A percentile compares a stretch with the other conserved stretches of the same genome.
Conservation (phyloP, 1,140 invertebrate species). For the Venturia canescens region DNA sequence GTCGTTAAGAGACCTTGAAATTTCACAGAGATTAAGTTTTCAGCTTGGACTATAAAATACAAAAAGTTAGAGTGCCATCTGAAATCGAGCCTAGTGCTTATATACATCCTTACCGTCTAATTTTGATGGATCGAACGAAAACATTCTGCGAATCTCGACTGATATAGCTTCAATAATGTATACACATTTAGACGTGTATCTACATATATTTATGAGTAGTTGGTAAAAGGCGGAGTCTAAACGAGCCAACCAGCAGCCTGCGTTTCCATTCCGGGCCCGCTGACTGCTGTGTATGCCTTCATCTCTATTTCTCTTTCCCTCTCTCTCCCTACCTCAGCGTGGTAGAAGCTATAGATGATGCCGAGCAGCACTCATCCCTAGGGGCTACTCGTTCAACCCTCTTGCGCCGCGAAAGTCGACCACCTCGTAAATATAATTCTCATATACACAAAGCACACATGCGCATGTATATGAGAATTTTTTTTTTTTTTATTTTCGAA, state of each 20-base stretch:
- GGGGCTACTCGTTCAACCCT: slow-evolving; percentile 44
- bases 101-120: not conserved
- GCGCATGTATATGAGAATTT: not conserved
- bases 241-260: slow-evolving; percentile 61
- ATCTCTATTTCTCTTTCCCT: slow-evolving; percentile 55
- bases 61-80: too few relatives aligned
- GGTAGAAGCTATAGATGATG: too few relatives aligned
- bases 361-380: slow-evolving; percentile 47
- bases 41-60: too few relatives aligned
- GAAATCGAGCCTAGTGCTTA: too few relatives aligned
- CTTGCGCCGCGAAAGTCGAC: slow-evolving; percentile 42
- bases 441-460: not conserved
- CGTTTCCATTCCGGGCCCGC: slow-evolving; percentile 54
- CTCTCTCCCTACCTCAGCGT: too few relatives aligned
- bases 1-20: too few relatives aligned
- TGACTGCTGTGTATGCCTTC: slow-evolving; percentile 42
- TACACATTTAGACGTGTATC: too few relatives aligned
- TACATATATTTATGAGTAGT: slow-evolving; percentile 33
- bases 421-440: slow-evolving; percentile 38
- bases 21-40: too few relatives aligned
- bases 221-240: slow-evolving; percentile 59
- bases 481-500: too few relatives aligned
- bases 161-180: slow-evolving; percentile 31
- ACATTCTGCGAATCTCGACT: slow-evolving; percentile 45
- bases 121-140: slow-evolving; percentile 24